These are phyloP conservation scores for Rhagonycha lutea DNA, from an alignment of 2,888 invertebrate species.

Conservation along the genomic window DNA sequence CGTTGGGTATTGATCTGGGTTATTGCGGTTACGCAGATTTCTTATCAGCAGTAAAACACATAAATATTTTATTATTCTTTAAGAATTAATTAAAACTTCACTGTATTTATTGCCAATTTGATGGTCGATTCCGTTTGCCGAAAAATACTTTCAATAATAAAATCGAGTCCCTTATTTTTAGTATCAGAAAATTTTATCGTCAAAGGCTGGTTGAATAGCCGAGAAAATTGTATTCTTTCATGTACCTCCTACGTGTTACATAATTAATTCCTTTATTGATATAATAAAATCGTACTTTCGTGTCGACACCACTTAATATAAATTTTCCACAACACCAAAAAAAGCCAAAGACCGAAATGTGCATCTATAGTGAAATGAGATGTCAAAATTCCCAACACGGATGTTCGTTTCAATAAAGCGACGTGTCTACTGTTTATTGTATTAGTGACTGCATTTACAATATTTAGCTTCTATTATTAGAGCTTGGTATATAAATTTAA, in stretches of 20 bases:
- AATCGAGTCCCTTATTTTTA: background rate
- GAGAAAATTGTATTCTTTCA: background rate
- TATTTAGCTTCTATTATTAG: constrained; percentile 1
- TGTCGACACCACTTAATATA: background rate
- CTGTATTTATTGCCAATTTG: background rate
- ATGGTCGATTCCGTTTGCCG: background rate
- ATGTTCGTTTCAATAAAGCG: background rate
- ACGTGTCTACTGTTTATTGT: background rate
- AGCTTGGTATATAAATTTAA: constrained; percentile 13
- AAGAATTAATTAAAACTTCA: background rate
- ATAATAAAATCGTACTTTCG: background rate
- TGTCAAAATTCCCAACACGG: background rate
- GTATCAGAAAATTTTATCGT: background rate
- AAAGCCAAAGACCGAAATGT: background rate
- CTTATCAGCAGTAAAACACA: constrained; percentile 22
- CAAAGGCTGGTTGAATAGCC: background rate
- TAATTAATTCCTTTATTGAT: background rate
- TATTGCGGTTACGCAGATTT: constrained; percentile 31
- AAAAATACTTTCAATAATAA: background rate
- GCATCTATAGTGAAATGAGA: background rate
- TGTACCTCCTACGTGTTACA: background rate
- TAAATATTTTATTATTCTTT: background rate
- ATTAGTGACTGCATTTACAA: constrained; percentile 3
- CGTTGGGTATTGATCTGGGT: constrained; percentile 27
- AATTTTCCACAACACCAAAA: constrained; percentile 9